Conservation (phyloP, 2,797 vertebrate genomes). For the Numenius phaeopus region DNA sequence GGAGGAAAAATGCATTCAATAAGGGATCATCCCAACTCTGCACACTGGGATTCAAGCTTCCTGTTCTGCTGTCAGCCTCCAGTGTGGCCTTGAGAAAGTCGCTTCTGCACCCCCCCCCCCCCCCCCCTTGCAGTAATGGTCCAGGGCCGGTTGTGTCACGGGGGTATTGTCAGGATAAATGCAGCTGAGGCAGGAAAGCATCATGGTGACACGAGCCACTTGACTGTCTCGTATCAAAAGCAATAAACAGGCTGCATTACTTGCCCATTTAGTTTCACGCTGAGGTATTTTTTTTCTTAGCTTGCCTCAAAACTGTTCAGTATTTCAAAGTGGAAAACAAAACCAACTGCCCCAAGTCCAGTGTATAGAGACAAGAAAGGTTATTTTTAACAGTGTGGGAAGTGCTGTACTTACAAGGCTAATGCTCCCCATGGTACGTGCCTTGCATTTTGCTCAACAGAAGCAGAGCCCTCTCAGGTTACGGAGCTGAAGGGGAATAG, state of each 20-base stretch:
- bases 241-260: neutral
- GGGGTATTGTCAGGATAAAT: neutral
- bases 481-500: conserved; percentile 38
- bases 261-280: neutral
- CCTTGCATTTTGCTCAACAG: conserved; percentile 50
- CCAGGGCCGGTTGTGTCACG: neutral
- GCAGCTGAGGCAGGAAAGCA: neutral
- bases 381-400: conserved; percentile 65
- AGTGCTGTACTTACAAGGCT: conserved; percentile 31
- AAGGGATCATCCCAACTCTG: neutral
- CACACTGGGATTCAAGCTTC: neutral
- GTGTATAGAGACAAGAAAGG: neutral
- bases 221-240: neutral
- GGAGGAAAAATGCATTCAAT: neutral
- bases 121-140: neutral
- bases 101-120: neutral
- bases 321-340: neutral
- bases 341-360: neutral
- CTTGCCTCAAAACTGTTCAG: neutral
- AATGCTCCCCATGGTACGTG: neutral
- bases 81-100: neutral
- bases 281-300: neutral
- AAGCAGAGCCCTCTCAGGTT: conserved; percentile 20
- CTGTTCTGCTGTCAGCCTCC: neutral
- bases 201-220: fast-evolving